Conservation (phyloP, 2,113 vertebrate genomes). For the Phylloscopus whistleri region DNA sequence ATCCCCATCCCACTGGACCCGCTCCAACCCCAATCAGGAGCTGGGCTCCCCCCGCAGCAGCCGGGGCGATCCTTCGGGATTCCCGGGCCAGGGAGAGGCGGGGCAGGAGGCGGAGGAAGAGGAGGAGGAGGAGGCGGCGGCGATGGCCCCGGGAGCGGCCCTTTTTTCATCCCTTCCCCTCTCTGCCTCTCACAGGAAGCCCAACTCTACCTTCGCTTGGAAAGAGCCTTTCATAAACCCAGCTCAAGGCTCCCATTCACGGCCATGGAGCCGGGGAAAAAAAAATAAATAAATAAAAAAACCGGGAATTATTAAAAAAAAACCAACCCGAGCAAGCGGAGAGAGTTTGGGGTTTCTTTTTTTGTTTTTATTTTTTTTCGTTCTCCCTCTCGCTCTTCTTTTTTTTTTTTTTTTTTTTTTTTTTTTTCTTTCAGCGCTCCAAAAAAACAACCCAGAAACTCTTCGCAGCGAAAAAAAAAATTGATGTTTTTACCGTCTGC, state of each 20-base stretch:
- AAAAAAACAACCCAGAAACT: background rate
- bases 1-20: background rate
- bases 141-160: background rate
- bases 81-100: background rate
- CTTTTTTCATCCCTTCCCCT: background rate
- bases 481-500: conserved; percentile 10
- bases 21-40: fast-evolving
- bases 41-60: no score
- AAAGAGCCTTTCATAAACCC: conserved; percentile 61
- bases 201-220: conserved; percentile 13
- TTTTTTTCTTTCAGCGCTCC: background rate
- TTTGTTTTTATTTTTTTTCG: no score
- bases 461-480: background rate
- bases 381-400: no score
- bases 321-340: background rate
- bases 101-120: background rate
- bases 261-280: background rate
- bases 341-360: background rate
- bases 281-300: background rate
- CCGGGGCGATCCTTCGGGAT: background rate
- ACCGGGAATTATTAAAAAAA: background rate
- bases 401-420: background rate
- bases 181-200: background rate
- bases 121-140: background rate
- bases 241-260: conserved; percentile 60